Conservation (phyloP, 2,888 invertebrate genomes). For the Rotaria sp. region DNA sequence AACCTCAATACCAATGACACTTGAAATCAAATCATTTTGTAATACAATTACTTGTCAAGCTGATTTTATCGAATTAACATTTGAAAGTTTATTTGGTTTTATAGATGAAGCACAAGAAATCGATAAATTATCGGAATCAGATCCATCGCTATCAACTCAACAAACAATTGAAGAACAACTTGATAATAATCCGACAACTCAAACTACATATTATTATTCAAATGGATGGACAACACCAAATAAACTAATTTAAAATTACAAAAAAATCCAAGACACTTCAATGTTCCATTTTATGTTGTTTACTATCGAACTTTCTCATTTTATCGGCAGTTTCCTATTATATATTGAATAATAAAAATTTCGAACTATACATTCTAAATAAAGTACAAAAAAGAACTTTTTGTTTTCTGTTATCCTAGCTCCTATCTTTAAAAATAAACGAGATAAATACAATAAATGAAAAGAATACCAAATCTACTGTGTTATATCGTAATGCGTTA, state of each 20-base stretch:
- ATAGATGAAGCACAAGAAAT: not conserved
- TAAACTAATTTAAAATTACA: not conserved
- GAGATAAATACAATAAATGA: too few relatives aligned
- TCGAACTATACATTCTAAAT: too few relatives aligned
- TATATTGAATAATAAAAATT: too few relatives aligned
- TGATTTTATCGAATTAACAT: slow-evolving; percentile 23
- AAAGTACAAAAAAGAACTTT: too few relatives aligned
- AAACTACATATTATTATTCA: not conserved
- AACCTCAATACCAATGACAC: not conserved
- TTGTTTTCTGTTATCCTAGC: too few relatives aligned
- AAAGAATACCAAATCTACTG: too few relatives aligned
- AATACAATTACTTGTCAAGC: not conserved
- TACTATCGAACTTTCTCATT: too few relatives aligned
- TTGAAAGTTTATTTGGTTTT: not conserved
- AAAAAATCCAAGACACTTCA: too few relatives aligned
- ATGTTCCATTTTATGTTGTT: too few relatives aligned
- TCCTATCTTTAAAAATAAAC: too few relatives aligned
- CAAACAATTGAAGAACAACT: not conserved
- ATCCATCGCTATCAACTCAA: not conserved
- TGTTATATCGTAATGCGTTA: too few relatives aligned
- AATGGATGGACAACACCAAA: not conserved
- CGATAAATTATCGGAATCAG: not conserved
- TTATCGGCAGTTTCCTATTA: too few relatives aligned
- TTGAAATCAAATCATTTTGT: slow-evolving; percentile 1
- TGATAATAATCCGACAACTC: not conserved